phyloP scores from a whole-genome alignment of 2,113 vertebrate genomes.

The Myotis yumanensis region DNA sequence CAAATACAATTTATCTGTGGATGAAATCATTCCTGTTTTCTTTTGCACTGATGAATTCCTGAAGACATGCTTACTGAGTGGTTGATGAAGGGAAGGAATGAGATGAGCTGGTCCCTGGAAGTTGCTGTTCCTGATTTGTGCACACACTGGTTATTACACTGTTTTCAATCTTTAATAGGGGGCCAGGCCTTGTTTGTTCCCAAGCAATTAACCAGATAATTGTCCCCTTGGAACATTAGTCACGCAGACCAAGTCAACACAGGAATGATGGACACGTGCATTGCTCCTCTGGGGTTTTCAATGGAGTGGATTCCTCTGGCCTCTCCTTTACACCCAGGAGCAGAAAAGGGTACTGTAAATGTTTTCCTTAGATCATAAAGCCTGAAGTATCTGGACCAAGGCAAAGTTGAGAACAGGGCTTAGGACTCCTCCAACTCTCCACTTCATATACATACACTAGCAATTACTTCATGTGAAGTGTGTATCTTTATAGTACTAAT shows the following conservation, averaged over 20 bases:
- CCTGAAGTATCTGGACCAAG: background rate
- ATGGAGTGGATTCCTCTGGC: background rate
- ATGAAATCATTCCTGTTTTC: background rate
- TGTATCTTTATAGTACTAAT: background rate
- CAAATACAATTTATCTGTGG: background rate
- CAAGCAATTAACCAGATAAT: background rate
- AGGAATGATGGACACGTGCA: background rate
- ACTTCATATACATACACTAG: background rate
- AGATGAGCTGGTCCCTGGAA: background rate
- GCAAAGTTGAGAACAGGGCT: background rate
- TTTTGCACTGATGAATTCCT: background rate
- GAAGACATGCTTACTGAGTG: background rate
- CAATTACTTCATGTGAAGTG: background rate
- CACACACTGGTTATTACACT: background rate
- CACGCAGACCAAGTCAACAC: background rate
- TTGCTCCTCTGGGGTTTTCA: background rate
- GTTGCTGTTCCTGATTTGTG: background rate
- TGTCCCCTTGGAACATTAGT: background rate
- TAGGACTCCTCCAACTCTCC: background rate
- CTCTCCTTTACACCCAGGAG: background rate
- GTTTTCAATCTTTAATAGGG: background rate
- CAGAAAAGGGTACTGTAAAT: background rate
- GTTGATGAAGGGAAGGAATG: background rate
- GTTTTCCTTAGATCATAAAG: background rate
- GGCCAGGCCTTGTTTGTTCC: background rate